Conservation (phyloP, 2,113 vertebrate species). For the Tetrax tetrax region DNA sequence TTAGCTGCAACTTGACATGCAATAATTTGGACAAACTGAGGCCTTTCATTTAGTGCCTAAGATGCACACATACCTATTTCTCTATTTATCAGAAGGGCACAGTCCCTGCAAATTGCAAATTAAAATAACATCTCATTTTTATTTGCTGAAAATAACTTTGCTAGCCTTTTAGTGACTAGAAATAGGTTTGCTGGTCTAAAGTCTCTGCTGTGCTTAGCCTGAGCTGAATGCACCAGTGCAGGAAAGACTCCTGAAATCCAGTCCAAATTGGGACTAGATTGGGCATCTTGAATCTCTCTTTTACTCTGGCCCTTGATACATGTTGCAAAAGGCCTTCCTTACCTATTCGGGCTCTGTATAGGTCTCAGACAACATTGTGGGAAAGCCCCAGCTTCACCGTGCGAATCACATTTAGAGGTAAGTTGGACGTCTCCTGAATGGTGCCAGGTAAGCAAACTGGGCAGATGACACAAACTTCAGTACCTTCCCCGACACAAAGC, state of each 20-base stretch:
- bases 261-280: not conserved
- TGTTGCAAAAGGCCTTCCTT: not conserved
- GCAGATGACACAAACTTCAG: not conserved
- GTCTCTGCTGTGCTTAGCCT: not conserved
- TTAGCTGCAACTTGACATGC: not conserved
- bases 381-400: not conserved
- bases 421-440: not conserved
- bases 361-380: not conserved
- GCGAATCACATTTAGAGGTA: rapidly evolving
- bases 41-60: not conserved
- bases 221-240: not conserved
- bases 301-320: not conserved
- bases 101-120: not conserved
- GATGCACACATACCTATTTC: not conserved
- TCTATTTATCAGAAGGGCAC: not conserved
- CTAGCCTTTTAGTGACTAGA: not conserved
- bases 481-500: not conserved
- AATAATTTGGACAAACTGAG: not conserved
- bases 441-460: not conserved
- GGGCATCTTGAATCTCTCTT: not conserved
- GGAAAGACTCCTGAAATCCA: not conserved
- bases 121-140: not conserved
- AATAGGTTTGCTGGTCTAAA: not conserved
- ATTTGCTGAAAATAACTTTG: not conserved
- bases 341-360: not conserved